A percentile compares a stretch with the other conserved stretches of the same genome.
phyloP scores from a whole-genome alignment of 1,140 invertebrate genomes.

The Luehdorfia chinensis region DNA sequence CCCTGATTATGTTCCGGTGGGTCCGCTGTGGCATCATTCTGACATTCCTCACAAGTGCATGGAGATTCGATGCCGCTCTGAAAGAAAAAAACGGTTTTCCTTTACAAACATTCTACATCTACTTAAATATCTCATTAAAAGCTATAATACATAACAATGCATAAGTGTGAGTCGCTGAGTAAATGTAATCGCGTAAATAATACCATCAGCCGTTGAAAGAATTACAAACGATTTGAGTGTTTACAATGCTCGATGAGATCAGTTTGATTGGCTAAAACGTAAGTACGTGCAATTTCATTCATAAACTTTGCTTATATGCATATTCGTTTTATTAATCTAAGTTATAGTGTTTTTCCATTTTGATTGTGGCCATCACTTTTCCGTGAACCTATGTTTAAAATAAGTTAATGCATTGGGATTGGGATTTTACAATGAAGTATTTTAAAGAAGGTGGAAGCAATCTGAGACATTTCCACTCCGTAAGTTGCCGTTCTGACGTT shows the following conservation, averaged over 20 bases:
- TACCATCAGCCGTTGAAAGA: neutral
- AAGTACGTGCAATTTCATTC: conserved; percentile 2
- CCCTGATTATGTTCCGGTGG: conserved; percentile 19
- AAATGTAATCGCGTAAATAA: neutral
- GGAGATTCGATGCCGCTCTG: conserved; percentile 64
- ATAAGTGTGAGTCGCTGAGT: neutral
- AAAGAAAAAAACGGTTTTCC: conserved; percentile 28
- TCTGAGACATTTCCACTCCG: no score
- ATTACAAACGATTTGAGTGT: neutral
- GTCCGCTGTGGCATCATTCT: conserved; percentile 37
- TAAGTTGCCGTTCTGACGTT: neutral
- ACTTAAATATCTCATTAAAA: conserved; percentile 14
- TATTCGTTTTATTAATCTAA: no score
- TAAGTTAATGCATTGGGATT: no score
- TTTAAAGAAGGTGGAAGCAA: no score
- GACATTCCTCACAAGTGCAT: conserved; percentile 66
- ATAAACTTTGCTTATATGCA: neutral
- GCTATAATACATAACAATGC: conserved; percentile 2
- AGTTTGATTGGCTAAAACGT: neutral
- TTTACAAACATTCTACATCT: conserved; percentile 8
- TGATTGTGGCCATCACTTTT: no score
- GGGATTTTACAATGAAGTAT: no score
- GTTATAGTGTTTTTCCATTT: no score
- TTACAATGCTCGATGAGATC: neutral
- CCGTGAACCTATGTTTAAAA: no score